Percentiles rank a stretch among this genome's conserved stretches.
Evolutionary conservation across 92 coral and sea anemone species (phyloP).

Genomic region (Epizoanthus stellaris): DNA sequence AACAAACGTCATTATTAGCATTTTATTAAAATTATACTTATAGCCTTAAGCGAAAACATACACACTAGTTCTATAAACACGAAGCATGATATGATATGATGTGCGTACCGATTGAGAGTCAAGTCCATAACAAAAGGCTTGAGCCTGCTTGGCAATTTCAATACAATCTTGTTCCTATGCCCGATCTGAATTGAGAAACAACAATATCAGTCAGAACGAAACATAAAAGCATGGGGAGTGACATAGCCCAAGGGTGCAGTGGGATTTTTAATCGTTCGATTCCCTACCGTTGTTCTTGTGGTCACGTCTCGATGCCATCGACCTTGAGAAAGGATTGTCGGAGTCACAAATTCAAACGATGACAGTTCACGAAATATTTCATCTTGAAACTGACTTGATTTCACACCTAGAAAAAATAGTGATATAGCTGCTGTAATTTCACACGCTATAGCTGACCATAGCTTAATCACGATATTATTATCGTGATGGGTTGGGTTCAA

Average conservation of each 20-base stretch:
- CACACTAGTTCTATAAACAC: not conserved
- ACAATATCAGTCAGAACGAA: not conserved
- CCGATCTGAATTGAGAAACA: constrained; percentile 23
- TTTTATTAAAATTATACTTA: too few relatives aligned
- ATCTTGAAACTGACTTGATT: constrained; percentile 12
- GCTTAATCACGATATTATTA: not conserved
- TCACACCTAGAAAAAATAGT: constrained; percentile 2
- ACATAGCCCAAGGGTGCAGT: not conserved
- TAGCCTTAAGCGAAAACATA: not conserved
- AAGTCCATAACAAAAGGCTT: constrained; percentile 17
- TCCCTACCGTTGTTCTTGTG: constrained; percentile 16
- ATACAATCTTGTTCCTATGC: not conserved
- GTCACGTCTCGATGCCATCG: constrained; percentile 35
- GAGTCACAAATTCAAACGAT: constrained; percentile 21
- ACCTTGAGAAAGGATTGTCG: constrained; percentile 14
- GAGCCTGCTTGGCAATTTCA: constrained; percentile 5
- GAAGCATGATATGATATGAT: constrained; percentile 1
- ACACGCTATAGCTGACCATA: too few relatives aligned
- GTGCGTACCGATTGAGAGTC: constrained; percentile 40
- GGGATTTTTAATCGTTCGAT: not conserved
- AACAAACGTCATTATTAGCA: not conserved
- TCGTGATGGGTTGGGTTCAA: constrained; percentile 35
- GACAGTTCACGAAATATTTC: constrained; percentile 28
- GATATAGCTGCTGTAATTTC: not conserved
- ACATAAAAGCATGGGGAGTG: not conserved